phyloP scores from a whole-genome alignment of 1,140 invertebrate genomes.

The Heterodera schachtii region DNA sequence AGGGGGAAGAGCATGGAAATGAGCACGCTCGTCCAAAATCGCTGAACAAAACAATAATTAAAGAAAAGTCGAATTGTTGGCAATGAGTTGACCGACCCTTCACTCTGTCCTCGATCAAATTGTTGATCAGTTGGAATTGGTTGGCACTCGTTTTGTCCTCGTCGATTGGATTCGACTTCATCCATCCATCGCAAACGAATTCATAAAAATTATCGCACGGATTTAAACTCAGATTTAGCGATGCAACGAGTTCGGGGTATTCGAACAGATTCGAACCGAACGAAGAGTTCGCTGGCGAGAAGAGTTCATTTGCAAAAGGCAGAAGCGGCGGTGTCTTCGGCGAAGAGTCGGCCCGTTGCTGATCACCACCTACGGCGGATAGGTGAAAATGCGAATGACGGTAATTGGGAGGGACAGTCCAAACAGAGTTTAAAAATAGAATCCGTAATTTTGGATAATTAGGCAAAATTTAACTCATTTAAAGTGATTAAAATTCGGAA shows the following conservation, averaged over 20 bases:
- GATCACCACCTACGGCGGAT: neutral
- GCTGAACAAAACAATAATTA: constrained; percentile 4
- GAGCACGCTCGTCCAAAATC: constrained; percentile 22
- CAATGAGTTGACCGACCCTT: constrained; percentile 29
- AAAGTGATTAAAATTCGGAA: no score
- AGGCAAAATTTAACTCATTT: no score
- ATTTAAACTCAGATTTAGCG: constrained; percentile 30
- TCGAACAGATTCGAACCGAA: neutral
- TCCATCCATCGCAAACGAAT: constrained; percentile 39
- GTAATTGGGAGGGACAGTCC: neutral
- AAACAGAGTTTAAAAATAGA: no score
- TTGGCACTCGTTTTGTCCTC: constrained; percentile 35
- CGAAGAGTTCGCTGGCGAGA: neutral
- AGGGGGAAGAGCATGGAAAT: constrained; percentile 32
- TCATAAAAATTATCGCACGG: constrained; percentile 38
- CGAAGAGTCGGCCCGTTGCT: neutral
- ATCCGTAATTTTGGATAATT: no score
- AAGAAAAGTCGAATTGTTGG: neutral
- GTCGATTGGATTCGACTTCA: constrained; percentile 23
- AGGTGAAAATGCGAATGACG: neutral
- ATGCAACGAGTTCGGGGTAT: constrained; percentile 33
- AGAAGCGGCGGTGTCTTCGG: neutral
- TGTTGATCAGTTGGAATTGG: constrained; percentile 34
- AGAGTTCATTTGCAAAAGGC: neutral
- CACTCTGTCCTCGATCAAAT: constrained; percentile 35